phyloP scores from a whole-genome alignment of 2,888 invertebrate genomes.

The Lissocephala sabroskyi region DNA sequence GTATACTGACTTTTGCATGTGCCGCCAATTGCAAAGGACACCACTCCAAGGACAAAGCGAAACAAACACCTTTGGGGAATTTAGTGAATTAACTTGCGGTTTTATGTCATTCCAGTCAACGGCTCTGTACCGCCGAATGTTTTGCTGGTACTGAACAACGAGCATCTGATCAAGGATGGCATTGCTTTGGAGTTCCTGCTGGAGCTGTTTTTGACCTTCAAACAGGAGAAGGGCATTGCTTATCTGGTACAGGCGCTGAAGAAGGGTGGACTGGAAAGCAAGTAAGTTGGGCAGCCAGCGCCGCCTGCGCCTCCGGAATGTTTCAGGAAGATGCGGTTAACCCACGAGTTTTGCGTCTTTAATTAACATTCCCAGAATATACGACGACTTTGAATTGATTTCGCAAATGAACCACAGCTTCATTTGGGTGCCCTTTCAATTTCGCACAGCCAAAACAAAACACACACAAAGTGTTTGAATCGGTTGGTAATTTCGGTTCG shows the following conservation, averaged over 20 bases:
- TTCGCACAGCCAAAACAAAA: constrained; percentile 37
- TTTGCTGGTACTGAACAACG: constrained; percentile 89
- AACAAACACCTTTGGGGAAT: background rate
- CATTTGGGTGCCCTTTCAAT: constrained; percentile 62
- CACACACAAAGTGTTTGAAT: background rate
- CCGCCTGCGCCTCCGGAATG: constrained; percentile 23
- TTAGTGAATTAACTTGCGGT: no score
- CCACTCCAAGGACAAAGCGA: constrained; percentile 64
- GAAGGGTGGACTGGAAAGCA: constrained; percentile 85
- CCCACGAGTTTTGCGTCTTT: constrained; percentile 54
- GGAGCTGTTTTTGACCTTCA: constrained; percentile 92
- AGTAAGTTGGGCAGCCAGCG: constrained; percentile 67
- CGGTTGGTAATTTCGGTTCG: background rate
- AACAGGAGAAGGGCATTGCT: constrained; percentile 89
- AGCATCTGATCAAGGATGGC: constrained; percentile 94
- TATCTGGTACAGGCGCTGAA: constrained; percentile 90
- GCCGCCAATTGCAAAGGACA: constrained; percentile 56
- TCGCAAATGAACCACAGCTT: constrained; percentile 53
- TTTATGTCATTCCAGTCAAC: constrained; percentile 79
- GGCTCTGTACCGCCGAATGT: constrained; percentile 92
- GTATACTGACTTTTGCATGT: constrained; percentile 70
- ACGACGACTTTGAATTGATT: constrained; percentile 48
- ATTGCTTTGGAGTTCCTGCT: constrained; percentile 95
- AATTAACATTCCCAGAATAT: constrained; percentile 68
- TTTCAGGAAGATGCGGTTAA: constrained; percentile 57